A percentile compares a stretch with the other conserved stretches of the same genome.
phyloP scores from a whole-genome alignment of 2,797 vertebrate genomes.

The Sphenopsis melanotis region DNA sequence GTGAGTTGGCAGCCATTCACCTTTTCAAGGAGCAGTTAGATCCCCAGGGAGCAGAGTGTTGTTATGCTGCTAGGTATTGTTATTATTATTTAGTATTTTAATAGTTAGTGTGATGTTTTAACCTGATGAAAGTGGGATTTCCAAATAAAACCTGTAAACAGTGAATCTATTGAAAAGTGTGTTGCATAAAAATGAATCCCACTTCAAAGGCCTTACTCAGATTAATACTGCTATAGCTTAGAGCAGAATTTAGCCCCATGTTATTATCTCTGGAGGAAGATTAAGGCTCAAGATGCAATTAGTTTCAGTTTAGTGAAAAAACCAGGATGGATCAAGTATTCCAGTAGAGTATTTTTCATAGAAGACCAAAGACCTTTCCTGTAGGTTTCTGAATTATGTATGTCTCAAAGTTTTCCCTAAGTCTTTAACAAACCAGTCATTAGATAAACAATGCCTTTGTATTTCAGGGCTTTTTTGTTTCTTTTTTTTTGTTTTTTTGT shows the following conservation, averaged over 20 bases:
- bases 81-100: constrained; percentile 16
- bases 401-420: neutral
- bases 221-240: constrained; percentile 17
- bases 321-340: neutral
- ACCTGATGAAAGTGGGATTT: constrained; percentile 21
- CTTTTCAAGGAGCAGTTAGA: neutral
- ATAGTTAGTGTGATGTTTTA: neutral
- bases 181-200: constrained; percentile 25
- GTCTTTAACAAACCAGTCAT: neutral
- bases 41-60: neutral
- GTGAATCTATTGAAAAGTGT: neutral
- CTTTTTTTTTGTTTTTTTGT: neutral
- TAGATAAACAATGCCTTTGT: neutral
- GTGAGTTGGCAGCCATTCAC: neutral
- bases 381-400: neutral
- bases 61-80: neutral
- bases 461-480: neutral
- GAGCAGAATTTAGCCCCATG: constrained; percentile 11
- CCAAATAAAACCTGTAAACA: constrained; percentile 8
- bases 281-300: constrained; percentile 45
- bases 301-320: constrained; percentile 18
- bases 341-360: neutral
- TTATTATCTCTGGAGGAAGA: constrained; percentile 48
- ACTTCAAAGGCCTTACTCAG: constrained; percentile 36
- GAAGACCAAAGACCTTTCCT: neutral